These are phyloP conservation scores for Coenonympha arcania DNA, from an alignment of 2,888 invertebrate species.

Conservation along the genomic window DNA sequence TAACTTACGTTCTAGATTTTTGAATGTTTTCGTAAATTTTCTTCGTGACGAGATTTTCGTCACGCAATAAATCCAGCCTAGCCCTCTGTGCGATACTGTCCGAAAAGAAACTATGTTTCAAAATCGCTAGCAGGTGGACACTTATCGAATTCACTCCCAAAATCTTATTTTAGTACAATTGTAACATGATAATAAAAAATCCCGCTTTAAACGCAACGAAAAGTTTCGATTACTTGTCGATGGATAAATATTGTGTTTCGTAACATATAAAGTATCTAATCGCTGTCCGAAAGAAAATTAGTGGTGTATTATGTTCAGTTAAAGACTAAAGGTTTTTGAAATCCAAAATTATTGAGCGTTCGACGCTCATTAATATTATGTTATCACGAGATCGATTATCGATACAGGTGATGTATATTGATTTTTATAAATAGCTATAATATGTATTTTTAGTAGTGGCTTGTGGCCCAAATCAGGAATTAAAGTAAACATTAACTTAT, in stretches of 20 bases:
- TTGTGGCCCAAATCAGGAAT: not conserved
- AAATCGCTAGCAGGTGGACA: not conserved
- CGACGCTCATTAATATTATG: not conserved
- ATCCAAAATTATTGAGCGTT: not conserved
- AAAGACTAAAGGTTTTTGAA: not conserved
- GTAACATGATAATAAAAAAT: not conserved
- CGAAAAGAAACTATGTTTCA: too few species aligned
- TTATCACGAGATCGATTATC: not conserved
- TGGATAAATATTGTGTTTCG: conserved; percentile 1
- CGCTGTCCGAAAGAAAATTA: not conserved
- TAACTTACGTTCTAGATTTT: too few species aligned
- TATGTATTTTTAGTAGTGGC: not conserved
- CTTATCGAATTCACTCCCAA: not conserved
- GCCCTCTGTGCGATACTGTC: too few species aligned
- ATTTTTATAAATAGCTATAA: too few species aligned
- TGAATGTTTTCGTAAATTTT: too few species aligned
- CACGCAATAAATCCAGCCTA: too few species aligned
- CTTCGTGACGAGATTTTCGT: too few species aligned
- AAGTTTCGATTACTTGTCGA: conserved; percentile 5
- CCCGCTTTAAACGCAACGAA: not conserved
- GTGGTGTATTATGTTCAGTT: not conserved
- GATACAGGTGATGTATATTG: not conserved
- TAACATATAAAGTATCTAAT: not conserved
- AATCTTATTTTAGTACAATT: not conserved
- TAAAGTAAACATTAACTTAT: too few species aligned